Evolutionary conservation across 2,797 vertebrate genomes (phyloP).

Genomic region (Champsocephalus gunnari): DNA sequence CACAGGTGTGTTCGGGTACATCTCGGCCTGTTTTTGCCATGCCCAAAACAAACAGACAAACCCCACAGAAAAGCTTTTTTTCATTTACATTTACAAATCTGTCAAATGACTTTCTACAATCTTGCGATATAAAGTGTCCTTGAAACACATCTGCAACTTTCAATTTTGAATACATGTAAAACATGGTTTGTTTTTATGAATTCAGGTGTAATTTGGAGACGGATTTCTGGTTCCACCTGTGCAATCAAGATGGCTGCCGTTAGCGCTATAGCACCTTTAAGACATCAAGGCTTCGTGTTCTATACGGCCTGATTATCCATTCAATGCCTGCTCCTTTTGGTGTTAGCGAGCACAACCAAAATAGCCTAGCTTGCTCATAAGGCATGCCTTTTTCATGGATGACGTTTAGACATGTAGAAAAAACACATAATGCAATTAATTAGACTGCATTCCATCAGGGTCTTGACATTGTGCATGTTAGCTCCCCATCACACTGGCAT

Average conservation of each 20-base stretch:
- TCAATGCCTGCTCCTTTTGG: background rate
- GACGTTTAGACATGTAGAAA: slow-evolving; percentile 15
- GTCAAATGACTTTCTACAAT: background rate
- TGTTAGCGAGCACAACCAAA: background rate
- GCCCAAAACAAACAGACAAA: background rate
- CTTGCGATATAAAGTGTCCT: background rate
- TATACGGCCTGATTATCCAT: background rate
- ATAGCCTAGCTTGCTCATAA: background rate
- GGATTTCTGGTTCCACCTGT: background rate
- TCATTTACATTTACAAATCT: background rate
- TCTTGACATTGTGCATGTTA: background rate
- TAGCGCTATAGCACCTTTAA: background rate
- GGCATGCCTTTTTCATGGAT: slow-evolving; percentile 6
- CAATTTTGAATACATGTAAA: background rate
- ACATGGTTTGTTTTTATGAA: background rate
- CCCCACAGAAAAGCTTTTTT: background rate
- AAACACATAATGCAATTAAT: slow-evolving; percentile 6
- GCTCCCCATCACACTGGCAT: background rate
- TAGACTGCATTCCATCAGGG: background rate
- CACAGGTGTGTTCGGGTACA: slow-evolving; percentile 7
- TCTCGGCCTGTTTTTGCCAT: background rate
- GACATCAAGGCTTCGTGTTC: background rate
- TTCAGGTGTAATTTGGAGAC: background rate
- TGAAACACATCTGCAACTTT: background rate
- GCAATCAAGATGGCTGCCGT: background rate